These are phyloP conservation scores for Quiscalus mexicanus DNA, from an alignment of 2,113 vertebrate species.

Conservation along the genomic window DNA sequence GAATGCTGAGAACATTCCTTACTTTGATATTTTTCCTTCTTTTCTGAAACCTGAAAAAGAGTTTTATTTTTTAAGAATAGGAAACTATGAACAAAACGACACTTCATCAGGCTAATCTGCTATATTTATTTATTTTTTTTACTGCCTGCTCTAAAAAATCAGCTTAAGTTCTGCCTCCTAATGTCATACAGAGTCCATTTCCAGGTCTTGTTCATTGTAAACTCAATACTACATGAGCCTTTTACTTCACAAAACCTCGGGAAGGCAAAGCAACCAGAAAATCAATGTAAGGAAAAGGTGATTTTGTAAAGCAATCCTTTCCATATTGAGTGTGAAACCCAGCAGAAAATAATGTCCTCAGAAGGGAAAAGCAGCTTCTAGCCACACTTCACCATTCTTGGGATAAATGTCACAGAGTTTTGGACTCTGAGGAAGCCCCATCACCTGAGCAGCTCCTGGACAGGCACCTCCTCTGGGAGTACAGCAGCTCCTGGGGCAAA, in stretches of 20 bases:
- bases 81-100: slow-evolving; percentile 12
- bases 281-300: neutral
- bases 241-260: neutral
- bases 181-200: neutral
- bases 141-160: neutral
- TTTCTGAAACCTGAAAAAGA: slow-evolving; percentile 3
- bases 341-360: neutral
- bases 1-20: slow-evolving; percentile 28
- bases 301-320: neutral
- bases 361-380: neutral
- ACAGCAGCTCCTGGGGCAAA: neutral
- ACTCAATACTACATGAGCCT: neutral
- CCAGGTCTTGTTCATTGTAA: neutral
- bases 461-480: neutral
- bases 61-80: slow-evolving; percentile 12
- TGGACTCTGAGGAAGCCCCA: neutral
- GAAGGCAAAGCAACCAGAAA: neutral
- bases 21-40: neutral
- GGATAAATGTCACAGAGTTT: neutral
- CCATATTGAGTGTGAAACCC: neutral
- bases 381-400: neutral
- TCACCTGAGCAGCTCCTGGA: neutral
- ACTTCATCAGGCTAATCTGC: neutral
- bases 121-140: neutral
- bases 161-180: neutral